These are phyloP conservation scores for Macaria notata DNA, from an alignment of 2,888 invertebrate species.

Conservation along the genomic window DNA sequence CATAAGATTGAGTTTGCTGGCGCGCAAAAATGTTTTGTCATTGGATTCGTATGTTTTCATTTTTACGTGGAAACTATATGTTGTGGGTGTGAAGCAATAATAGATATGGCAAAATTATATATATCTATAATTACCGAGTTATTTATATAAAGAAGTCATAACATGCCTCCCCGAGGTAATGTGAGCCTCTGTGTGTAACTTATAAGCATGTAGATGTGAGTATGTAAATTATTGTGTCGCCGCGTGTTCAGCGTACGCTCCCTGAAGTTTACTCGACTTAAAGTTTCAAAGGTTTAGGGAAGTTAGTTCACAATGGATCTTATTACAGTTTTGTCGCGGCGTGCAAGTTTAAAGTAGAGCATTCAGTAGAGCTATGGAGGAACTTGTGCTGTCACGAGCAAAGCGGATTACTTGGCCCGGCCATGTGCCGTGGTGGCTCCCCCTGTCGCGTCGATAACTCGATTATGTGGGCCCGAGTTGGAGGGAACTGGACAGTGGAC, in stretches of 20 bases:
- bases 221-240: constrained; percentile 23
- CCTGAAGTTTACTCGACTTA: constrained; percentile 33
- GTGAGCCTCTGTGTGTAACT: no score
- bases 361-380: constrained; percentile 61
- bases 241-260: constrained; percentile 23
- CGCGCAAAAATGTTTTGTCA: constrained; percentile 12
- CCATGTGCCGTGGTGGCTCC: constrained; percentile 38
- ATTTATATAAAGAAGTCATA: no score
- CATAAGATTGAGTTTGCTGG: constrained; percentile 11
- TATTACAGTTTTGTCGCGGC: constrained; percentile 62
- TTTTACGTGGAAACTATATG: neutral
- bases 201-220: constrained; percentile 15
- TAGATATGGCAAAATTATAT: no score
- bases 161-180: no score
- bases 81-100: no score
- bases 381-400: constrained; percentile 59
- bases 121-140: no score
- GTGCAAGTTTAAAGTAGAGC: constrained; percentile 62
- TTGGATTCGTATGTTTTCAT: neutral
- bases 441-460: constrained; percentile 55
- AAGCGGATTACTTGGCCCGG: constrained; percentile 60
- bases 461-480: constrained; percentile 51
- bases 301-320: constrained; percentile 54
- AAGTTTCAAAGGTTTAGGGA: constrained; percentile 45
- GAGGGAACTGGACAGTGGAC: constrained; percentile 33